Conservation (phyloP, 1,140 invertebrate species). For the Drosophila bifasciata region DNA sequence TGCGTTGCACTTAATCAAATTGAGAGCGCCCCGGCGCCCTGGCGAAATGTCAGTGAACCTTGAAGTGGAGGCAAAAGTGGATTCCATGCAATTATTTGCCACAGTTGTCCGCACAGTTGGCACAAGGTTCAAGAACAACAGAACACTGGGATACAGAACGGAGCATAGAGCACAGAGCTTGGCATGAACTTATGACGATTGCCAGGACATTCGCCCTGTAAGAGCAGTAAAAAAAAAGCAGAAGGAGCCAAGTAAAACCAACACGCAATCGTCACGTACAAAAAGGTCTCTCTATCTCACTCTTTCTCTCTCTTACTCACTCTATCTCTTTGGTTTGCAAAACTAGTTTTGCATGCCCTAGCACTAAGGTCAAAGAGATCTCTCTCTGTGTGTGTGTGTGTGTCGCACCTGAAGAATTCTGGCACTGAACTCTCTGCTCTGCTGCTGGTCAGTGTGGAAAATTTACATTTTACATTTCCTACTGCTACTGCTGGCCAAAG, state of each 20-base stretch:
- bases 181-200: slow-evolving; percentile 73
- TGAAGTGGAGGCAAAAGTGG: slow-evolving; percentile 32
- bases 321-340: not conserved
- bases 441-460: slow-evolving; percentile 21
- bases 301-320: not conserved
- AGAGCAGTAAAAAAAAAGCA: slow-evolving; percentile 21
- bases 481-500: slow-evolving; percentile 18
- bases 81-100: slow-evolving; percentile 70
- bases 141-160: not conserved
- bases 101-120: slow-evolving; percentile 57
- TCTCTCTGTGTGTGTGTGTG: too few relatives aligned
- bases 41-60: slow-evolving; percentile 77
- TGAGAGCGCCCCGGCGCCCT: slow-evolving; percentile 65
- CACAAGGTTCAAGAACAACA: slow-evolving; percentile 75
- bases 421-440: not conserved
- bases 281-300: not conserved
- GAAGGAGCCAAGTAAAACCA: slow-evolving; percentile 34
- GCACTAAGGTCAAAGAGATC: not conserved
- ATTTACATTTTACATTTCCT: slow-evolving; percentile 61
- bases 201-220: slow-evolving; percentile 69
- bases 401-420: slow-evolving; percentile 9
- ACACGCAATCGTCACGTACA: slow-evolving; percentile 58
- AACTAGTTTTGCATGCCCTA: not conserved
- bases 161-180: not conserved
- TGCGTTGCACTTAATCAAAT: slow-evolving; percentile 73